Evolutionary conservation across 2,113 vertebrate genomes (phyloP), one percentile per base, ranked within the genome.

Genomic region (Columbina picui): DNA sequence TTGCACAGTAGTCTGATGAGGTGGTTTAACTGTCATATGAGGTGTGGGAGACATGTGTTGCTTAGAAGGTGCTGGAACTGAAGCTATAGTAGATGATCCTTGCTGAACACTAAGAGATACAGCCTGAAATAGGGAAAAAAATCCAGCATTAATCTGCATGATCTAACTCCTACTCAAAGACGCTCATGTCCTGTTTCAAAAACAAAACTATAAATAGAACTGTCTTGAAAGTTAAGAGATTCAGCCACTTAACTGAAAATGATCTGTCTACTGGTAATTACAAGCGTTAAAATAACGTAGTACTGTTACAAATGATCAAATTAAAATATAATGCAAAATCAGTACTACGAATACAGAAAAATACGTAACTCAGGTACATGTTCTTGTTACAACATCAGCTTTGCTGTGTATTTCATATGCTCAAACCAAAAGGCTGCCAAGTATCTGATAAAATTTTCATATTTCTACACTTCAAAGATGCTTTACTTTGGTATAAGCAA

Each of bases 101-200:
- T 98, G 98, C 71, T 98, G 98, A 96, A 98, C 98, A 41, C 98
- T 98, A 77, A 98, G 98, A 95, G 98, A 98, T 94, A 98, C 98
- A 94, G 98, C 98, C 98, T 98, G 90, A 96, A 97, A 97, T 18
- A 76, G 13, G 20, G 14, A 19, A 30, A 53, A 87, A 81, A 84
- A 84, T 22, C 17, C 32, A 87, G 18, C 14, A 39, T 81, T 94
- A 83, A 53, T 47, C 45, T 64, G 39, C 59, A 70, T 12, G 76
- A 64, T n/a, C 32, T 5, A 80, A 64, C 43, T 71, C 30, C 69
- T 36, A 32, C 23, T 29, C 21, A 14, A 7, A 87, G 21, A 53
- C 16, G 34, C 3, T 67, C 30, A 9, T n/a, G 17, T 17, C 80
- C 15, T 68, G 12, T 26, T 49, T 64, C 8, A 1, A 89, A 95